Conservation (phyloP, 2,797 vertebrate species). For the Pampus argenteus region DNA sequence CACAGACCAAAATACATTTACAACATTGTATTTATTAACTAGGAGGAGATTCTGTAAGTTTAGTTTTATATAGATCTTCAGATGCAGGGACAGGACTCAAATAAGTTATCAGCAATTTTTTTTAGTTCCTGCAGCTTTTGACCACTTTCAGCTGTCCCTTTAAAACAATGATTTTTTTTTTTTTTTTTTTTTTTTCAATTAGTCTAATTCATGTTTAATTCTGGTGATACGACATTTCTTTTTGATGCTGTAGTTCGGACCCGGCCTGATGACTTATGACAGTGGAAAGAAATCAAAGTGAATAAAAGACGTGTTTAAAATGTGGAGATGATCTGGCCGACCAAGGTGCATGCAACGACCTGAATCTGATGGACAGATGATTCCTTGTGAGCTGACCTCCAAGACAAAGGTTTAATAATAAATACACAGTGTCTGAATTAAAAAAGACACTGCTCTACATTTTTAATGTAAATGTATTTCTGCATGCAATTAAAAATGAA, state of each 20-base stretch:
- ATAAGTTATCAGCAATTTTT: slow-evolving; percentile 43
- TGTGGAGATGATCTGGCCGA: slow-evolving; percentile 54
- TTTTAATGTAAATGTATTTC: slow-evolving; percentile 89
- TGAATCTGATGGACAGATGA: slow-evolving; percentile 80
- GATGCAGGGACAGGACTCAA: too few species aligned
- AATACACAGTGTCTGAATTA: slow-evolving; percentile 87
- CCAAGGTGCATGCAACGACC: slow-evolving; percentile 44
- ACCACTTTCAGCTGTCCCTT: slow-evolving; percentile 53
- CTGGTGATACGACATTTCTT: slow-evolving; percentile 41
- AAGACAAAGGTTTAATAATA: slow-evolving; percentile 87
- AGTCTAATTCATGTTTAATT: slow-evolving; percentile 63
- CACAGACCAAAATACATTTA: neutral
- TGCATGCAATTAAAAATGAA: slow-evolving; percentile 87
- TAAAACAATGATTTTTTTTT: slow-evolving; percentile 38
- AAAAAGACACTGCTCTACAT: slow-evolving; percentile 85
- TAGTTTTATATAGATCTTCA: neutral
- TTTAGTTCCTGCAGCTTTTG: slow-evolving; percentile 43
- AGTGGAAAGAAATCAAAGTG: slow-evolving; percentile 79
- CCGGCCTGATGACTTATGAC: slow-evolving; percentile 62
- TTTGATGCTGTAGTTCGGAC: slow-evolving; percentile 63
- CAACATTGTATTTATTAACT: neutral
- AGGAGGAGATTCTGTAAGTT: neutral
- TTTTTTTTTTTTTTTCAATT: slow-evolving; percentile 43
- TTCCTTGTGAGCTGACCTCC: slow-evolving; percentile 83
- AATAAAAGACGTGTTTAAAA: slow-evolving; percentile 73